These are phyloP conservation scores for Aldrovandia affinis DNA, from an alignment of 2,797 vertebrate species.

Conservation along the genomic window DNA sequence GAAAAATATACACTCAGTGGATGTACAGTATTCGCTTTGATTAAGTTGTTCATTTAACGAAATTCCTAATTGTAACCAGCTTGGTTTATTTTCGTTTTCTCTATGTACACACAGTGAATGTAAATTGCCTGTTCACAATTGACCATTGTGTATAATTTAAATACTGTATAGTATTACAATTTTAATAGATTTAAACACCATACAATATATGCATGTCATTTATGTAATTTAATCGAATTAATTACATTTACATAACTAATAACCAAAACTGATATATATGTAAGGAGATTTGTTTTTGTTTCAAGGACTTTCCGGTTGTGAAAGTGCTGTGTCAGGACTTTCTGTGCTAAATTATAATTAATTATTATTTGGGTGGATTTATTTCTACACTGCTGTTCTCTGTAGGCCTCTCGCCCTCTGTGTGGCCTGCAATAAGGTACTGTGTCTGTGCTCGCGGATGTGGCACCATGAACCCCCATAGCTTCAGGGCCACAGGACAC, in stretches of 20 bases:
- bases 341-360: background rate
- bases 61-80: background rate
- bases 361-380: background rate
- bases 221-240: background rate
- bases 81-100: background rate
- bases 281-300: background rate
- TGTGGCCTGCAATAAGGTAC: too few relatives aligned
- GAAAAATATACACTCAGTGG: background rate
- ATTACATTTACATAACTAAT: background rate
- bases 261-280: background rate
- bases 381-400: too few relatives aligned
- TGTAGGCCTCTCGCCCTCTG: too few relatives aligned
- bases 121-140: background rate
- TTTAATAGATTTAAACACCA: background rate
- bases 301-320: background rate
- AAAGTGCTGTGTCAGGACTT: background rate
- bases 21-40: background rate
- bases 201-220: background rate
- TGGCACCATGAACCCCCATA: too few relatives aligned
- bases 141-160: too few relatives aligned
- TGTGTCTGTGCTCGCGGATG: too few relatives aligned
- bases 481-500: too few relatives aligned
- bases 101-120: background rate
- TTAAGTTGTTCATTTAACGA: background rate
- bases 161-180: too few relatives aligned